A percentile compares a stretch with the other conserved stretches of the same genome.
Conservation (phyloP, 2,797 vertebrate species). For the Sebastes oblongus region DNA sequence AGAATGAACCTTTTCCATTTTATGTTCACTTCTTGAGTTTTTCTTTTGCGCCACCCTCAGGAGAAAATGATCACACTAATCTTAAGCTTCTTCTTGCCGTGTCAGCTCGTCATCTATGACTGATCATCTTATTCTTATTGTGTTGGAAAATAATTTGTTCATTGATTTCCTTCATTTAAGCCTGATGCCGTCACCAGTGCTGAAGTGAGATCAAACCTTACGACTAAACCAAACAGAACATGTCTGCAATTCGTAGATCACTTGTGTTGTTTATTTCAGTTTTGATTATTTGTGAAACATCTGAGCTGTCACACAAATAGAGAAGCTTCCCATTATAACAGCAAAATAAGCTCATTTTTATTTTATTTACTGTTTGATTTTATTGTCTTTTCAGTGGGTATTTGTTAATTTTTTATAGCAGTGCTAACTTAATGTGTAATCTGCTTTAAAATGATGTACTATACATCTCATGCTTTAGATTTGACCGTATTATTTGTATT, state of each 20-base stretch:
- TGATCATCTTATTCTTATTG: not conserved
- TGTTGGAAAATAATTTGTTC: not conserved
- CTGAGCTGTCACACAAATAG: not conserved
- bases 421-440: not conserved
- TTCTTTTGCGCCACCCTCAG: not conserved
- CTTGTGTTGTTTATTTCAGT: not conserved
- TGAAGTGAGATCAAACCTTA: not conserved
- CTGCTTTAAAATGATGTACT: not conserved
- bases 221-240: not conserved
- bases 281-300: slow-evolving; percentile 2
- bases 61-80: not conserved
- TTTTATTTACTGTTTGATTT: not conserved
- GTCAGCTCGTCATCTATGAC: not conserved
- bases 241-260: not conserved
- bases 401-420: not conserved
- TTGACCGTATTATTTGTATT: not conserved
- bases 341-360: not conserved
- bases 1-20: not conserved
- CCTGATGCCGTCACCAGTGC: not conserved
- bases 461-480: not conserved
- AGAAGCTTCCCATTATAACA: not conserved
- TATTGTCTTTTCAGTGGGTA: not conserved
- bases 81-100: not conserved
- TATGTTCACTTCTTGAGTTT: not conserved
- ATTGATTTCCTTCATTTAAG: not conserved